Evolutionary conservation across 2,113 vertebrate genomes (phyloP).

Genomic region (Cavia aperea): DNA sequence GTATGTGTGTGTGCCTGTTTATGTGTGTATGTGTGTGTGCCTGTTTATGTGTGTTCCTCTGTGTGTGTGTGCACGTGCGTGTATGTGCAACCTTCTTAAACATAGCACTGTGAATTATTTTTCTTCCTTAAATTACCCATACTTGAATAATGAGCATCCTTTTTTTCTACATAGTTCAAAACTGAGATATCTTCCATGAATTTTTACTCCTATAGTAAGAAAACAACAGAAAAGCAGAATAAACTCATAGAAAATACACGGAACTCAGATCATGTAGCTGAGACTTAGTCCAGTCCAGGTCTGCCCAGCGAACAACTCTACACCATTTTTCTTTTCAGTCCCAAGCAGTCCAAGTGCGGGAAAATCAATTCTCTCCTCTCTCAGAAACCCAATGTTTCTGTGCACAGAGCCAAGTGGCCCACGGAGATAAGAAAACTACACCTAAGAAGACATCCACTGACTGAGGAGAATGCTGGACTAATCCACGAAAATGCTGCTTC

Average conservation of each 20-base stretch:
- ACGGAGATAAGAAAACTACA: background rate
- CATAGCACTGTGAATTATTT: background rate
- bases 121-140: background rate
- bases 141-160: background rate
- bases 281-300: background rate
- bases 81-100: background rate
- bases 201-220: background rate
- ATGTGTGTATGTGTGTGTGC: background rate
- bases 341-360: background rate
- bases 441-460: background rate
- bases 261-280: background rate
- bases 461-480: background rate
- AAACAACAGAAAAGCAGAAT: background rate
- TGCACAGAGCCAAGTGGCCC: background rate
- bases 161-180: background rate
- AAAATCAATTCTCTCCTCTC: background rate
- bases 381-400: background rate
- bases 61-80: background rate
- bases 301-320: background rate
- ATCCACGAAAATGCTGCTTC: background rate
- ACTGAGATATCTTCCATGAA: background rate
- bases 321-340: background rate
- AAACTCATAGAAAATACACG: background rate
- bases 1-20: background rate
- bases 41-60: no score